Conservation (phyloP, 2,888 invertebrate genomes). For the Branchellion lobata region DNA sequence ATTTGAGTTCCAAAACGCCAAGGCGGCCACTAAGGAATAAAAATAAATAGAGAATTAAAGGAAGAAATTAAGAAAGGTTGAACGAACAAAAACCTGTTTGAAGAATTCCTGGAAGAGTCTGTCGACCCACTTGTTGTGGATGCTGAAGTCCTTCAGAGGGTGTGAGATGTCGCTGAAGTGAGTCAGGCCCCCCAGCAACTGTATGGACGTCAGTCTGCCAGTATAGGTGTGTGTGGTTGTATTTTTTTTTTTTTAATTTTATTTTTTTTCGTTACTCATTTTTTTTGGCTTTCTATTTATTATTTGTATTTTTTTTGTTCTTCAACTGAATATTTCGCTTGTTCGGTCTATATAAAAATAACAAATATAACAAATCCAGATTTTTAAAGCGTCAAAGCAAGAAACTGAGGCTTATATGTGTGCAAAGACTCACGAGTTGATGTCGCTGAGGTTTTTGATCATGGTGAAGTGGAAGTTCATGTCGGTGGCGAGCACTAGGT, state of each 20-base stretch:
- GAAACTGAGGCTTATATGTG: no score
- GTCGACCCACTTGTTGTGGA: slow-evolving; percentile 81
- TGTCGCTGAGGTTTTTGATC: slow-evolving; percentile 86
- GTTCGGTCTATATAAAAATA: no score
- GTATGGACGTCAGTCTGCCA: slow-evolving; percentile 20
- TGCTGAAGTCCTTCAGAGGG: slow-evolving; percentile 77
- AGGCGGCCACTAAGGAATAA: no score
- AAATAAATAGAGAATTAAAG: no score
- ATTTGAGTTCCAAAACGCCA: no score
- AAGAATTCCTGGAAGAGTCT: slow-evolving; percentile 87
- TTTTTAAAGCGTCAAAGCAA: no score
- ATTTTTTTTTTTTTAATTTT: background rate
- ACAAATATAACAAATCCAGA: no score
- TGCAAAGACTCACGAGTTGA: slow-evolving; percentile 74
- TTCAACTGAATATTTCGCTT: no score
- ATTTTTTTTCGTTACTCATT: no score
- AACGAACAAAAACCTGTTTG: slow-evolving; percentile 71
- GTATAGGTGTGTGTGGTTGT: background rate
- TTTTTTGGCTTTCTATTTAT: no score
- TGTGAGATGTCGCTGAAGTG: slow-evolving; percentile 95
- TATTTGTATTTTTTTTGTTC: no score
- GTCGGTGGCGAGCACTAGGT: slow-evolving; percentile 94
- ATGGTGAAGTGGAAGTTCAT: slow-evolving; percentile 98
- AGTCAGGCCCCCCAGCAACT: slow-evolving; percentile 65
- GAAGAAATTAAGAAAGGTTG: no score